A percentile compares a stretch with the other conserved stretches of the same genome.
Conservation (phyloP, 2,888 invertebrate species). For the Pseudanteris insignis region DNA sequence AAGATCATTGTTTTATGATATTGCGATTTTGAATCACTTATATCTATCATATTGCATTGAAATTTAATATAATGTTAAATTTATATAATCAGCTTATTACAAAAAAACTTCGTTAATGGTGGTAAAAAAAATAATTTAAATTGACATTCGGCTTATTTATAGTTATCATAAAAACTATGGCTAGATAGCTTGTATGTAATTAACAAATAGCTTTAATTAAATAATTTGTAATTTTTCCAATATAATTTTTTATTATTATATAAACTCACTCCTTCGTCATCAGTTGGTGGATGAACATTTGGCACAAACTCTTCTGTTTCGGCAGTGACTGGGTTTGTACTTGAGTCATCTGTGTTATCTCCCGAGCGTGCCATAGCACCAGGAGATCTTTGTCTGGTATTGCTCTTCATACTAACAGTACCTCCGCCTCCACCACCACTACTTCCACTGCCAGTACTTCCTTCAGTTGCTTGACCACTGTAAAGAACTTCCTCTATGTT, state of each 20-base stretch:
- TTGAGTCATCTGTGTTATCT: conserved; percentile 59
- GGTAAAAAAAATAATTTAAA: too few relatives aligned
- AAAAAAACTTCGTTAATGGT: too few relatives aligned
- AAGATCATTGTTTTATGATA: not conserved
- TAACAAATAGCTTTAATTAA: too few relatives aligned
- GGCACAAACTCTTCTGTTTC: conserved; percentile 61
- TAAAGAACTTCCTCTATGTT: conserved; percentile 18
- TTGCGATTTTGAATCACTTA: not conserved
- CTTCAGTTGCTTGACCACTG: conserved; percentile 59
- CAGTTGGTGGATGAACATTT: conserved; percentile 59
- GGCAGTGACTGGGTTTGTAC: conserved; percentile 54
- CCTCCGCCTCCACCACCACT: conserved; percentile 56
- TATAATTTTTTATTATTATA: too few relatives aligned
- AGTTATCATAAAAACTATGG: too few relatives aligned
- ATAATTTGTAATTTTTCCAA: not conserved
- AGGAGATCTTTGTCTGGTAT: conserved; percentile 61
- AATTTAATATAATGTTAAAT: not conserved
- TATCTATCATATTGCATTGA: too few relatives aligned
- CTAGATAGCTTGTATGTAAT: too few relatives aligned
- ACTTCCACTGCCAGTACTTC: conserved; percentile 62
- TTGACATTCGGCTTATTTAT: too few relatives aligned
- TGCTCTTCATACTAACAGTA: conserved; percentile 54
- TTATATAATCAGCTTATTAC: too few relatives aligned
- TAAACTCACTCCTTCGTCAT: conserved; percentile 61
- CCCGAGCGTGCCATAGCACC: conserved; percentile 57